Base-by-base conservation (phyloP, 2,888 invertebrate species). In the Lycocerus yunnanus region DNA sequence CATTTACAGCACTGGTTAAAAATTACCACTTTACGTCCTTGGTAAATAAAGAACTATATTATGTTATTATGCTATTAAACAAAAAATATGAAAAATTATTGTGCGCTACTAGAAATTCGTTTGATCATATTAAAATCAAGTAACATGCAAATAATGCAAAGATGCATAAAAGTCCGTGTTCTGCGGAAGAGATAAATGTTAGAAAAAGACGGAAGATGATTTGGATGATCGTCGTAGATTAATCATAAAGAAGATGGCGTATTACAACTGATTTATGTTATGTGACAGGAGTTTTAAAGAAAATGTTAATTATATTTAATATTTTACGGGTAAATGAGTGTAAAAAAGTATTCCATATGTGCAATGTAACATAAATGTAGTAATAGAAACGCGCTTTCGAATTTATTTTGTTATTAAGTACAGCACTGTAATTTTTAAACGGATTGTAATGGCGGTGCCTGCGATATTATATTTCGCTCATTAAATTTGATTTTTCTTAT, bases 281-380 rank as follows among this genome's bases (percentile, higher is more conserved):
- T 81, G 79, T 80, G 81, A 78, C 74, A 76, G 78, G 80, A 79
- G 78, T 81, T 79, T 72, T 68, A 78, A 78, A 79, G 79, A 77
- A 80, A 80, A 77, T 77, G 78, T 78, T 75, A 74, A 77, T 73
- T 72, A 77, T 72, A 76, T 74, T 72, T 70, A 75, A 69, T 77
- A 75, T 70, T 74, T 73, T 69, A 79, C 72, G 73, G 74, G 72
- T 75, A 71, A 74, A 69, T 68, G 66, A 72, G 21, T 67, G 69
- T 68, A 72, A 71, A 70, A 74, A 77, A 71, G 66, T 71, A 78
- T 78, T 74, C 60, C 71, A 69, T 65, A 83, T 84, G 83, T 83
- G 81, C 79, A 84, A 83, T 78, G 80, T 84, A 78, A 84, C 84
- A 79, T 84, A 81, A 83, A 80, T 78, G 79, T 79, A 77, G 77